Conservation (phyloP, 1,140 invertebrate species). For the Lycorma delicatula region DNA sequence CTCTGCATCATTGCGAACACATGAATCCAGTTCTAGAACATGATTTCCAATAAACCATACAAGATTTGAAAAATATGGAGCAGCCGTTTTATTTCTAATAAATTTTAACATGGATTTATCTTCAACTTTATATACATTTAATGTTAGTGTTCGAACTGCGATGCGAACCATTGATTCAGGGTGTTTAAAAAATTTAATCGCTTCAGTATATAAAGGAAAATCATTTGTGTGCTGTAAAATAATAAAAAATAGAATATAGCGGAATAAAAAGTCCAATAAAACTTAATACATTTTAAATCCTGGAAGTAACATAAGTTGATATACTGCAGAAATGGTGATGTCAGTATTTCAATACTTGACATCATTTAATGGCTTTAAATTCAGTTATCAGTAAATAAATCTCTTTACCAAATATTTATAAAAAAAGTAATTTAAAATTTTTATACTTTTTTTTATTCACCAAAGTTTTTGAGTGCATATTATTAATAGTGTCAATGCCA, state of each 20-base stretch:
- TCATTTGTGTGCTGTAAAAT: slow-evolving; percentile 90
- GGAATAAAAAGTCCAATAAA: slow-evolving; percentile 1
- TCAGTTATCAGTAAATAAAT: too few species aligned
- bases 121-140: slow-evolving; percentile 94
- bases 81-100: slow-evolving; percentile 90
- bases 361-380: too few species aligned
- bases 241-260: slow-evolving; percentile 23
- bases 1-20: slow-evolving; percentile 91
- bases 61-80: slow-evolving; percentile 96
- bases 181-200: slow-evolving; percentile 99
- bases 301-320: too few species aligned
- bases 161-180: slow-evolving; percentile 98
- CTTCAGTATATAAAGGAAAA: slow-evolving; percentile 97
- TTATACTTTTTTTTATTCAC: too few species aligned
- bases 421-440: too few species aligned
- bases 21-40: slow-evolving; percentile 90
- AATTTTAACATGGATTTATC: slow-evolving; percentile 93
- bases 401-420: too few species aligned
- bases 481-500: too few species aligned
- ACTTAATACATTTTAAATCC: too few species aligned
- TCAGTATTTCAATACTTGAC: too few species aligned
- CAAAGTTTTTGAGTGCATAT: too few species aligned
- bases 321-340: too few species aligned
- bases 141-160: slow-evolving; percentile 90
- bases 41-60: slow-evolving; percentile 99